Evolutionary conservation across 2,113 vertebrate species (phyloP), one percentile per base, ranked within the genome.

Genomic region (Phylloscopus trochiloides): DNA sequence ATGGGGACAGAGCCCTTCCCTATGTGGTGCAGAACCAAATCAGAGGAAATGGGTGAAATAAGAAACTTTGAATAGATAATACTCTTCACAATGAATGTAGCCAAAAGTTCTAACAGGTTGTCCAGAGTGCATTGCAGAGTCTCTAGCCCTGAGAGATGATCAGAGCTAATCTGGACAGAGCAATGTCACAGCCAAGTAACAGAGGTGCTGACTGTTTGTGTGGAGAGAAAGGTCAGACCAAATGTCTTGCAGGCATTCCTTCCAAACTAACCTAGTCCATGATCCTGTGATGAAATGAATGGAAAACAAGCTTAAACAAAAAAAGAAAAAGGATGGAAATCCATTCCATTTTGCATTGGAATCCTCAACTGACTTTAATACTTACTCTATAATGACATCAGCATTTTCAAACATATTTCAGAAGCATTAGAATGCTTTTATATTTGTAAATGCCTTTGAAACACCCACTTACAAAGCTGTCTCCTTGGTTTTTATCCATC

Each of bases 1-100:
- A 25, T 12, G 5, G 21, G n/a, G 14, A 42, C 29, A 79, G 52
- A 63, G n/a, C 21, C 57, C 58, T 84, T 32, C n/a, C 24, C 28
- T 32, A 3, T 0, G 0, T 77, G 36, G 15, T 65, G 11, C 40
- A 67, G 40, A 36, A 29, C 25, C 1, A n/a, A 55, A 55, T 50
- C 17, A 50, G 31, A 70, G 34, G 21, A 55, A 70, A 55, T 43
- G 8, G 26, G 26, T 24, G 34, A 61, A 61, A 62, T 8, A 52
- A 57, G 17, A 42, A 12, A 38, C 34, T 61, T 79, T 40, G 12
- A 61, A 43, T 8, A 58, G 34, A 36, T 36, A 62, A 75, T 32
- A 66, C 12, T 82, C 38, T 78, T 78, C 12, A 2, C 51, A 66
- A 52, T 38, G 6, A 73, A 77, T 1, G 2, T 29, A 36, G 82